Conservation (phyloP, 2,113 vertebrate genomes). For the Brachyhypopomus occidentalis region DNA sequence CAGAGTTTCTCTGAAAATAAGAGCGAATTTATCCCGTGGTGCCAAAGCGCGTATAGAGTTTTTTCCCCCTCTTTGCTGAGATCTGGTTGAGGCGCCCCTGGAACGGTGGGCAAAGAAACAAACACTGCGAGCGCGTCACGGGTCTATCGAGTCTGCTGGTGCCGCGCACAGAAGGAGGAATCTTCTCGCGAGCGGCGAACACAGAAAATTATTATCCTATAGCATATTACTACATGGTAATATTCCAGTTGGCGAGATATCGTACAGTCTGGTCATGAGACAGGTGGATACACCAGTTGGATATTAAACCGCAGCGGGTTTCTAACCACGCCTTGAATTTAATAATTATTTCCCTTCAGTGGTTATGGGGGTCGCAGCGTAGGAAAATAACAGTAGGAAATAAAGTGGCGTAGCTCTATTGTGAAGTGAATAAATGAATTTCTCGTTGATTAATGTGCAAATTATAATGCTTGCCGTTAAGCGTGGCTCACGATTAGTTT, state of each 20-base stretch:
- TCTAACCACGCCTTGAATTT: conserved; percentile 26
- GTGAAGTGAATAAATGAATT: no score
- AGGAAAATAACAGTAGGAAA: no score
- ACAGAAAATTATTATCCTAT: not conserved
- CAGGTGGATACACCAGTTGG: conserved; percentile 3
- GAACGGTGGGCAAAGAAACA: not conserved
- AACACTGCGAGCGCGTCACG: not conserved
- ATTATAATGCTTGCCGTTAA: no score
- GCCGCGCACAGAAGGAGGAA: no score
- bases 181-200: not conserved
- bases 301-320: conserved; percentile 50
- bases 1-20: conserved; percentile 17
- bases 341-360: not conserved
- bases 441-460: no score
- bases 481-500: no score
- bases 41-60: no score
- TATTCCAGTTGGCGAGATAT: not conserved
- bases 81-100: no score
- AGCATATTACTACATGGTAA: not conserved
- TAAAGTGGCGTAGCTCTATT: no score
- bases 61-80: no score
- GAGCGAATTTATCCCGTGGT: no score
- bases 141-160: not conserved
- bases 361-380: no score
- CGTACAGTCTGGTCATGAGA: conserved; percentile 1